These are phyloP conservation scores for Danionella cerebrum DNA, from an alignment of 2,113 vertebrate species.

Conservation along the genomic window DNA sequence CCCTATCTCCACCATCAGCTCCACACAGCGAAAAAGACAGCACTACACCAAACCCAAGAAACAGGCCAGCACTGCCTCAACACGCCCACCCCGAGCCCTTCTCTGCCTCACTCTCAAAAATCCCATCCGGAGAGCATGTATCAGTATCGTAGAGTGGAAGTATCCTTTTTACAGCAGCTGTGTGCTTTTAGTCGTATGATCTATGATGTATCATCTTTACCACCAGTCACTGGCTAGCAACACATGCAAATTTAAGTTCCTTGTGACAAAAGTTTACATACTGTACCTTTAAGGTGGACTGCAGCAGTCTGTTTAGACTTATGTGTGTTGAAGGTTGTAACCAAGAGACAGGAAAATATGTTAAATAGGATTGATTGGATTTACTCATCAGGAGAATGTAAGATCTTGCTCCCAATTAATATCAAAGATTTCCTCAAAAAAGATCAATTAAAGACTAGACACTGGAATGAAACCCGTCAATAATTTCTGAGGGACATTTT, in stretches of 20 bases:
- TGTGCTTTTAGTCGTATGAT: background rate
- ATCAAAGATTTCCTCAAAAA: constrained; percentile 6
- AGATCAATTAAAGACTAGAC: background rate
- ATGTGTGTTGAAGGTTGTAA: too few species aligned
- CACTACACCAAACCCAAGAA: constrained; percentile 96
- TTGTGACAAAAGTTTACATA: too few species aligned
- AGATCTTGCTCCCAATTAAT: constrained; percentile 4
- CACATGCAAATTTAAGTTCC: too few species aligned
- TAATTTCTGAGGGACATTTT: background rate
- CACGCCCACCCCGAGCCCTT: constrained; percentile 86
- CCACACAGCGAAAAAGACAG: constrained; percentile 90
- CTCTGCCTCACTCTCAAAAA: constrained; percentile 97
- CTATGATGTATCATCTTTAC: too few species aligned
- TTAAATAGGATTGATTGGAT: constrained; percentile 4
- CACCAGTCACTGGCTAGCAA: too few species aligned
- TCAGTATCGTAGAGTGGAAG: constrained; percentile 99
- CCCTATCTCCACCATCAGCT: constrained; percentile 90
- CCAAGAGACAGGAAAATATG: constrained; percentile 32
- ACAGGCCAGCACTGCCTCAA: constrained; percentile 80
- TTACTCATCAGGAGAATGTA: background rate
- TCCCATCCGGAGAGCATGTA: constrained; percentile 92
- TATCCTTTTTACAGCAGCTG: constrained; percentile 78
- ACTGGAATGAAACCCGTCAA: background rate
- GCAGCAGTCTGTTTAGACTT: too few species aligned
- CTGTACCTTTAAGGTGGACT: too few species aligned